These are phyloP conservation scores for Anguilla anguilla DNA, from an alignment of 2,797 vertebrate genomes.

Conservation along the genomic window DNA sequence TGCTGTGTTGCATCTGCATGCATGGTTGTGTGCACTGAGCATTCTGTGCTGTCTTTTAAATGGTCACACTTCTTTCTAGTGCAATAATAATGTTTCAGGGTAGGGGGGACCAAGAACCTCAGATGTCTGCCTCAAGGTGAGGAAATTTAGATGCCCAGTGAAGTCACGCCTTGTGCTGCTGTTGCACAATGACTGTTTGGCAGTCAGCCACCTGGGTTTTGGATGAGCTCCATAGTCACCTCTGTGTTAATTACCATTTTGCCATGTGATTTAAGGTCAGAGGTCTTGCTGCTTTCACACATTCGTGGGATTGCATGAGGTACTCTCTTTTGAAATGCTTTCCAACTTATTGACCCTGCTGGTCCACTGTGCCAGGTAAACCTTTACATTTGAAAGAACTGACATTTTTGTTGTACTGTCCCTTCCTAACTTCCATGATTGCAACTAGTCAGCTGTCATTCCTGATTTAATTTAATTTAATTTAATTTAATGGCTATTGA, in stretches of 20 bases:
- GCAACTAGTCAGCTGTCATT: no score
- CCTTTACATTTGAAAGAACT: neutral
- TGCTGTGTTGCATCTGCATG: neutral
- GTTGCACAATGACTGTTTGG: constrained; percentile 11
- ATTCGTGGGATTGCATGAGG: neutral
- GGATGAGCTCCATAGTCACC: neutral
- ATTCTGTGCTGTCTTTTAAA: neutral
- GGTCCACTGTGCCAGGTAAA: neutral
- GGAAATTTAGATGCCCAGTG: neutral
- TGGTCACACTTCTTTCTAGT: neutral
- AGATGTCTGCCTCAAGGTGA: neutral
- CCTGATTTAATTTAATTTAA: no score
- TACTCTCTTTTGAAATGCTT: neutral
- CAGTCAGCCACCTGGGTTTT: neutral
- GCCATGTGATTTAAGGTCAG: neutral
- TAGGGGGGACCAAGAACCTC: neutral
- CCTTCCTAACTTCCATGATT: neutral
- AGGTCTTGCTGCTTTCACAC: neutral
- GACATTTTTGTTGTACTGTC: neutral
- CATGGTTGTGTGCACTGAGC: neutral
- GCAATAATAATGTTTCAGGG: neutral
- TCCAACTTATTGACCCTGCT: neutral
- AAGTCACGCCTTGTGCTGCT: neutral
- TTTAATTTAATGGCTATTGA: no score
- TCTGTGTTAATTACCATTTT: constrained; percentile 17